Conservation (phyloP, 1,140 invertebrate genomes). For the Wasmannia auropunctata region DNA sequence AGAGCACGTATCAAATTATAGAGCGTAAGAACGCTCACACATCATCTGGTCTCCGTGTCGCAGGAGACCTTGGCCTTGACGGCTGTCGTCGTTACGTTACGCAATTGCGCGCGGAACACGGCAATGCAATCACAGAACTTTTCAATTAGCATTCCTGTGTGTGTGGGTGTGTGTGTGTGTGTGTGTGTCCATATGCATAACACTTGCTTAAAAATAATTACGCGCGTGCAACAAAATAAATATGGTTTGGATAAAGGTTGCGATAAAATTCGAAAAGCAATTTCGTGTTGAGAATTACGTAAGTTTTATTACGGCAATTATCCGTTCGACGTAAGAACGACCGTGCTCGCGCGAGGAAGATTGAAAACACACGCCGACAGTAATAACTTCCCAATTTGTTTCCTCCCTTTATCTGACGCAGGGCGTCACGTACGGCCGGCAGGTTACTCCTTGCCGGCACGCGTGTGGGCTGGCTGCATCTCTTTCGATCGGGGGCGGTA, state of each 20-base stretch:
- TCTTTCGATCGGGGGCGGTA: neutral
- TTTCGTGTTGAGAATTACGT: neutral
- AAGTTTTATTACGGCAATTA: neutral
- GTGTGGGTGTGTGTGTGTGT: too few relatives aligned
- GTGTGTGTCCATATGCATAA: neutral
- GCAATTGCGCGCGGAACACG: neutral
- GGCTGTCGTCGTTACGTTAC: neutral
- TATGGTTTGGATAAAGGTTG: neutral
- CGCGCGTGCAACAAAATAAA: neutral
- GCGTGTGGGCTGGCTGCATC: neutral
- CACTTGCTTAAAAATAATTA: neutral
- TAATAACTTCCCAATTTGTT: neutral
- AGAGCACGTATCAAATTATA: neutral
- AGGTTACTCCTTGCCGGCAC: neutral
- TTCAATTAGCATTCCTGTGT: neutral
- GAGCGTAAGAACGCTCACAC: neutral
- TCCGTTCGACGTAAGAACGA: neutral
- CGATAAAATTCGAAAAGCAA: neutral
- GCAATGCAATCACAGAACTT: neutral
- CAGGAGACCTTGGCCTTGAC: constrained; percentile 21
- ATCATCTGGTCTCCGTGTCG: neutral
- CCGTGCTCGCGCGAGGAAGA: neutral
- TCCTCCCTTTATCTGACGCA: neutral
- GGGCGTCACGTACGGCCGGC: too few relatives aligned
- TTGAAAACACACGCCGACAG: constrained; percentile 1